Conservation (phyloP, 2,888 invertebrate genomes). For the Ormyrus rosae region DNA sequence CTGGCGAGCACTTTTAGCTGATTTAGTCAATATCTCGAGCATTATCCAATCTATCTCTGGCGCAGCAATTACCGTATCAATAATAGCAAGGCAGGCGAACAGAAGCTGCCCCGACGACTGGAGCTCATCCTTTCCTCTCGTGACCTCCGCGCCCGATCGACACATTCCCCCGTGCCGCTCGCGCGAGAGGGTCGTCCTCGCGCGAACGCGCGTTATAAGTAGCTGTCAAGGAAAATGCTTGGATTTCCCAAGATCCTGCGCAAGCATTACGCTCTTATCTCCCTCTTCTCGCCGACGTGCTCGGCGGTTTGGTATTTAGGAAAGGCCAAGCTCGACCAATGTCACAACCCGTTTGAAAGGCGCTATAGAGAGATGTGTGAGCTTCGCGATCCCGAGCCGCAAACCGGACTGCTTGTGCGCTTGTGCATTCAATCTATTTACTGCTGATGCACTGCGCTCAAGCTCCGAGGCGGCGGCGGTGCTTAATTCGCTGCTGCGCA, state of each 20-base stretch:
- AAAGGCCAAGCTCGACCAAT: conserved; percentile 73
- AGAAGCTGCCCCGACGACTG: too few relatives aligned
- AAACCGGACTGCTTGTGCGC: neutral
- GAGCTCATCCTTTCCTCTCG: too few relatives aligned
- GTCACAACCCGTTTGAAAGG: conserved; percentile 75
- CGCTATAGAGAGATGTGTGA: conserved; percentile 62
- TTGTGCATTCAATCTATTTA: conserved; percentile 13
- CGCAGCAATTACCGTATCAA: too few relatives aligned
- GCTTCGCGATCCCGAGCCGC: neutral
- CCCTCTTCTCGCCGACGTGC: conserved; percentile 67
- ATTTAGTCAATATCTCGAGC: too few relatives aligned
- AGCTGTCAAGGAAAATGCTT: conserved; percentile 51
- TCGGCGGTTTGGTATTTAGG: conserved; percentile 75
- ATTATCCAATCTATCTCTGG: too few relatives aligned
- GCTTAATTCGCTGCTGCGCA: neutral
- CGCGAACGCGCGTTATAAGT: neutral
- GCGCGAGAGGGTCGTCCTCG: neutral
- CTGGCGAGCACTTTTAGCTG: too few relatives aligned
- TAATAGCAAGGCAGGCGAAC: too few relatives aligned
- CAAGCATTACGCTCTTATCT: conserved; percentile 47
- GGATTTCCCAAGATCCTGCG: conserved; percentile 63
- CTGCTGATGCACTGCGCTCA: neutral
- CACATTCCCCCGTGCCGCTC: neutral
- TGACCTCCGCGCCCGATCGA: neutral
- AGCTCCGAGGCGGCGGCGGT: neutral